Percentiles rank a stretch among this genome's conserved stretches.
Conservation (phyloP, 1,140 invertebrate species). For the Saccostrea echinata region DNA sequence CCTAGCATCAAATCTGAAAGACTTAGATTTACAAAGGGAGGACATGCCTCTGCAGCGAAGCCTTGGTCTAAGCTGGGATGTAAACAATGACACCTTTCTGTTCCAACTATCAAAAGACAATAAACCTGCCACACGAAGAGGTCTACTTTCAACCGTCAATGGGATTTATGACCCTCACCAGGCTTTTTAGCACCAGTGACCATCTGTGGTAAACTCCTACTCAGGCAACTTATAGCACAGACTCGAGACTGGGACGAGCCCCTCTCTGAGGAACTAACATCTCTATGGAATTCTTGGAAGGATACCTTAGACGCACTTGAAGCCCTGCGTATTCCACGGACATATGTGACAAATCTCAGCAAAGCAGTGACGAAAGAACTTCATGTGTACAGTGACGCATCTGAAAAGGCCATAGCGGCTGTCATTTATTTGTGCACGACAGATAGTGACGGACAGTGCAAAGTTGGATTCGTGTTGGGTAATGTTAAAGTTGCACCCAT, state of each 20-base stretch:
- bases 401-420: slow-evolving; percentile 38
- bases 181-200: slow-evolving; percentile 4
- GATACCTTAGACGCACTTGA: slow-evolving; percentile 43
- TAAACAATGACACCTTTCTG: slow-evolving; percentile 50
- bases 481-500: slow-evolving; percentile 60
- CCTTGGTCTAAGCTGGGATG: slow-evolving; percentile 51
- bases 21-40: slow-evolving; percentile 49
- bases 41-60: slow-evolving; percentile 50
- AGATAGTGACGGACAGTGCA: background rate
- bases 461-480: slow-evolving; percentile 44
- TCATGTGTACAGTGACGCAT: slow-evolving; percentile 50
- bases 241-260: slow-evolving; percentile 4
- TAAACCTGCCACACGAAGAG: slow-evolving; percentile 17
- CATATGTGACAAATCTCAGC: slow-evolving; percentile 60
- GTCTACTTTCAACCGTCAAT: slow-evolving; percentile 9
- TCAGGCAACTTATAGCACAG: background rate
- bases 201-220: background rate
- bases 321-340: slow-evolving; percentile 40
- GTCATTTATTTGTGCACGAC: slow-evolving; percentile 35
- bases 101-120: slow-evolving; percentile 41
- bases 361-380: slow-evolving; percentile 75
- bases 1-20: slow-evolving; percentile 49
- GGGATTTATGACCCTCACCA: slow-evolving; percentile 14
- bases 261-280: background rate
- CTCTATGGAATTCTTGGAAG: slow-evolving; percentile 57